Conservation (phyloP, 2,888 invertebrate genomes). For the Aphodius granarius region DNA sequence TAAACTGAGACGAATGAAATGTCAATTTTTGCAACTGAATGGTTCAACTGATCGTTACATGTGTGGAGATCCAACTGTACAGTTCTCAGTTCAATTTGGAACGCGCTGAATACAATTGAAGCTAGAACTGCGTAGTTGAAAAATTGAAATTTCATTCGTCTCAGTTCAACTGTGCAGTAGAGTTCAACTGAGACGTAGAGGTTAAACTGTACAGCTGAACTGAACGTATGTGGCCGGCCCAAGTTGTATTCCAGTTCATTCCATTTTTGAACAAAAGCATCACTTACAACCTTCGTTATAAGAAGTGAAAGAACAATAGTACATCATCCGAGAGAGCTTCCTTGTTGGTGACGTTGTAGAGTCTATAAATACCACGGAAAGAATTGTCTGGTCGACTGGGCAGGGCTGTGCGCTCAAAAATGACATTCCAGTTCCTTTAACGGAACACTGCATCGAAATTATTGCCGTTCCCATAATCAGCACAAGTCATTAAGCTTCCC, state of each 20-base stretch:
- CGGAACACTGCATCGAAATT: constrained; percentile 50
- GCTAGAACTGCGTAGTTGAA: not conserved
- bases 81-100: too few relatives aligned
- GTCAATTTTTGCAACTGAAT: too few relatives aligned
- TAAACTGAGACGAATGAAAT: too few relatives aligned
- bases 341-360: not conserved
- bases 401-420: constrained; percentile 35
- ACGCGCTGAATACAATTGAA: not conserved
- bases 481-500: constrained; percentile 53
- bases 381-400: not conserved
- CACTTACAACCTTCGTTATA: not conserved
- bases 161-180: too few relatives aligned
- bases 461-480: constrained; percentile 53
- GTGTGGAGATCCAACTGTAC: too few relatives aligned
- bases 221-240: too few relatives aligned
- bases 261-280: too few relatives aligned
- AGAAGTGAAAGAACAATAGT: not conserved
- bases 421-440: constrained; percentile 49
- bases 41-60: too few relatives aligned
- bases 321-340: not conserved
- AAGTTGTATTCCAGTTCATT: too few relatives aligned
- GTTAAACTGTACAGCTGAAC: too few relatives aligned
- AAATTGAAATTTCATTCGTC: too few relatives aligned
- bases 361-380: not conserved
- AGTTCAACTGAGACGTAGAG: too few relatives aligned